These are phyloP conservation scores for Oscheius sp. DNA, from an alignment of 2,888 invertebrate species.

Conservation along the genomic window DNA sequence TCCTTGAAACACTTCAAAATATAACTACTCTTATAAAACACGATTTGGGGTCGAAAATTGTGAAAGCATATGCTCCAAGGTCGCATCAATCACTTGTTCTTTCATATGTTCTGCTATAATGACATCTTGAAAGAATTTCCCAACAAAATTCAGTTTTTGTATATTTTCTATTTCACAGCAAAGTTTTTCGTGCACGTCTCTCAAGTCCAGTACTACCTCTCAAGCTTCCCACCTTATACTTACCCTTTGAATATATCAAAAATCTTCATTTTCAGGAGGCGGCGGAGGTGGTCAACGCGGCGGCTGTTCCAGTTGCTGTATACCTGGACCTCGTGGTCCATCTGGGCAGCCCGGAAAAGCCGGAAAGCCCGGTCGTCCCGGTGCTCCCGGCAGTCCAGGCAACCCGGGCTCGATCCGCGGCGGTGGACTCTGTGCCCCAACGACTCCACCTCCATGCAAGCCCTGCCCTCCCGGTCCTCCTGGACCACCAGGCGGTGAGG, in stretches of 20 bases:
- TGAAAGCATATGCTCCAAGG: no score
- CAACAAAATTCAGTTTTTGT: no score
- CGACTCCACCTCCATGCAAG: constrained; percentile 61
- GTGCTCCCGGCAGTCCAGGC: constrained; percentile 42
- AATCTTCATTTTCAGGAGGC: constrained; percentile 19
- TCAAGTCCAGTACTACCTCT: no score
- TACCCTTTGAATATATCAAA: neutral
- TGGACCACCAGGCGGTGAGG: constrained; percentile 59
- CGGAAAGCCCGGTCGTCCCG: constrained; percentile 47
- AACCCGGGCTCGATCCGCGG: constrained; percentile 49
- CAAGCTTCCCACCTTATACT: no score
- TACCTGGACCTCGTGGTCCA: constrained; percentile 54
- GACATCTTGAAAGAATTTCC: no score
- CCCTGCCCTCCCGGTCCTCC: constrained; percentile 62
- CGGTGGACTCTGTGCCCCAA: constrained; percentile 60
- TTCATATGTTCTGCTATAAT: no score
- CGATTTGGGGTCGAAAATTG: no score
- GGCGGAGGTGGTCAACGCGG: constrained; percentile 32
- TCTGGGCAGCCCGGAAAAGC: constrained; percentile 45
- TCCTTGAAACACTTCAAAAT: no score
- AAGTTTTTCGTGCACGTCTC: no score
- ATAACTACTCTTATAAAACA: no score
- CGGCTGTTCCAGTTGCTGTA: constrained; percentile 45
- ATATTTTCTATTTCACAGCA: no score
- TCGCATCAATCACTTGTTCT: no score